Conservation (phyloP, 1,140 invertebrate genomes). For the Batillaria attramentaria region DNA sequence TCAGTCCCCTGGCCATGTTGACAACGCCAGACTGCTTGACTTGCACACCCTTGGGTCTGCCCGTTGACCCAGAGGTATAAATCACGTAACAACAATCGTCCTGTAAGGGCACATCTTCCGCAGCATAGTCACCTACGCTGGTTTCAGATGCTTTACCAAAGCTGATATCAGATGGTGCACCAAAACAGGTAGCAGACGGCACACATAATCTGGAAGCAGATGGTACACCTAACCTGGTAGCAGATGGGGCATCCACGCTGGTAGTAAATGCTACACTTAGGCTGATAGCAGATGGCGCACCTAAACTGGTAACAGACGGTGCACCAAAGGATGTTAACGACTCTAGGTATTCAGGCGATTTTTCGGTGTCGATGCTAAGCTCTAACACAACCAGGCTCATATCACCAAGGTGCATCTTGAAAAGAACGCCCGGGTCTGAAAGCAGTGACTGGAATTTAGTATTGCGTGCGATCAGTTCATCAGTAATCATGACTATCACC, state of each 20-base stretch:
- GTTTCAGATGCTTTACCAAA: not conserved
- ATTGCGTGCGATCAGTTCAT: conserved; percentile 26
- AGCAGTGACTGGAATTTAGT: conserved; percentile 31
- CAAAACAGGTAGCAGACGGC: too few relatives aligned
- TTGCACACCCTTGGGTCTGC: conserved; percentile 54
- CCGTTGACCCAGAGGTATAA: conserved; percentile 59
- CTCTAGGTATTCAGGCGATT: not conserved
- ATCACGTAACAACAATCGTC: conserved; percentile 53
- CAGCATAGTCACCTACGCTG: not conserved
- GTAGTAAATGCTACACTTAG: not conserved
- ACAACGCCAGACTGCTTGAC: conserved; percentile 44
- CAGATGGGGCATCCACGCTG: not conserved
- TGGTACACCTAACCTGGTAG: not conserved
- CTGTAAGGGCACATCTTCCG: not conserved
- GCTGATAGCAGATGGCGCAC: too few relatives aligned
- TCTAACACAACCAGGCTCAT: conserved; percentile 29
- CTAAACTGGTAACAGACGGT: not conserved
- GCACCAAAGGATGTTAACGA: not conserved
- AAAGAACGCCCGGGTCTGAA: conserved; percentile 12
- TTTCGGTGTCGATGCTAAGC: conserved; percentile 21
- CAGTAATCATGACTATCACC: conserved; percentile 41
- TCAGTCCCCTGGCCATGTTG: conserved; percentile 50
- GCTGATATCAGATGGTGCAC: not conserved
- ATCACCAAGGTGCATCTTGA: conserved; percentile 22
- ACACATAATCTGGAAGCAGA: not conserved